phyloP scores from a whole-genome alignment of 35 echinoderm and acorn worm species.

The Chiridota heheva region DNA sequence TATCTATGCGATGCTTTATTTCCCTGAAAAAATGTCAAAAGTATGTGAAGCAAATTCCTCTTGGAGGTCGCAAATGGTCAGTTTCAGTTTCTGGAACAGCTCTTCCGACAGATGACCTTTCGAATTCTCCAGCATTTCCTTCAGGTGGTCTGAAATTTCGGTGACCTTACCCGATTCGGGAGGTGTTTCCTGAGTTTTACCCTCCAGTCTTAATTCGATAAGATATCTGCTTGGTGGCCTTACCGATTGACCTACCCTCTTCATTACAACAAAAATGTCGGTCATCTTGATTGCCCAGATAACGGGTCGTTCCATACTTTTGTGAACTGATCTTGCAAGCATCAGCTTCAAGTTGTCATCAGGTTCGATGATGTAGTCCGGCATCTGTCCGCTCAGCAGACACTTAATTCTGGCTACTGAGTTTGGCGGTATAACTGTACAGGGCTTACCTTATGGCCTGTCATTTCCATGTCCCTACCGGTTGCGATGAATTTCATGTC shows the following conservation, averaged over 20 bases:
- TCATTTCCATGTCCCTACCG: background rate
- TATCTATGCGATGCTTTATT: slow-evolving; percentile 39
- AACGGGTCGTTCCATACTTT: background rate
- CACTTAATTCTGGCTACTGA: background rate
- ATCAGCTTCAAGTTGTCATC: background rate
- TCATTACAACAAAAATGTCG: background rate
- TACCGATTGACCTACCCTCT: background rate
- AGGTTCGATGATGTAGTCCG: background rate
- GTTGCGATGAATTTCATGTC: slow-evolving; percentile 3
- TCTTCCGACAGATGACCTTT: background rate
- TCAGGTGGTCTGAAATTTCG: background rate
- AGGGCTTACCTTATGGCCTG: background rate
- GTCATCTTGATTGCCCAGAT: background rate
- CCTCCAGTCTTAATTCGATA: background rate
- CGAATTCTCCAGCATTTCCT: background rate
- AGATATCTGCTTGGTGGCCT: background rate
- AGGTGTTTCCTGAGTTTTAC: background rate
- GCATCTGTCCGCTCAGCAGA: background rate
- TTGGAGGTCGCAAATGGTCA: slow-evolving; percentile 21
- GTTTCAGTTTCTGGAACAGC: background rate
- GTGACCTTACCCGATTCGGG: background rate
- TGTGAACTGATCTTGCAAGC: background rate
- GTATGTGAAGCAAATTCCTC: slow-evolving; percentile 50
- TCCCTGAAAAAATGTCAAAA: slow-evolving; percentile 31
- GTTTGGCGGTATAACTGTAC: background rate